Evolutionary conservation across 2,888 invertebrate species (phyloP), one percentile per base, ranked within the genome.

Genomic region (Cheilosia scutellata): DNA sequence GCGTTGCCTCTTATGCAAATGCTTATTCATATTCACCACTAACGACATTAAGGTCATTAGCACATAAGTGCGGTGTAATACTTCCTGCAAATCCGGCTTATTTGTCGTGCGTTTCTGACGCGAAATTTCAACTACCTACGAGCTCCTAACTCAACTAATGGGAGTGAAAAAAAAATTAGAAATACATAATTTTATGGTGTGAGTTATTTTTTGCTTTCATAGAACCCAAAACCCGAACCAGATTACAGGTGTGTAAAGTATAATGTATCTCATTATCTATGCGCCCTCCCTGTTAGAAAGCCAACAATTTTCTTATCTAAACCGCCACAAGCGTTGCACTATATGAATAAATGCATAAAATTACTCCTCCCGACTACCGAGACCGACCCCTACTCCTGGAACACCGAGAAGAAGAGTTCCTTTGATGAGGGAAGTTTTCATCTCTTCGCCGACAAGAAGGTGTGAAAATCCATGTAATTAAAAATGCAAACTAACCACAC

Each of bases 401-500:
- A 3, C 33, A 33, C 9, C 16, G 5, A 20, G 37, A 63, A 53
- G 25, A 42, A 82, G 20, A 71, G 20, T 63, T 65, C 33, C 44
- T 57, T 58, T 58, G 31, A 70, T 20, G 37, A 65, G 40, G 29
- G 29, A 44, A 29, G 16, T 57, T 42, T 65, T 25, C 20, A 47
- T 47, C 47, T 47, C 37, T 16, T 49, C 44, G 9, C 49, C 37
- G 25, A 7, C 5, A 31, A 37, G 13, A 63, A 58, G 71, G 82
- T 78, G 82, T 72, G 57, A 74, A 78, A 83, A 72, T 63, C 72
- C 72, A 66, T 78, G 82, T 78, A 83, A 83, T 83, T 83, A 83
- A 83, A 83, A 83, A 83, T 83, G 82, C 82, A 83, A 83, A 83
- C 82, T 77, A 83, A 83, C 77, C 82, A 62, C 60, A 29, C 40